Evolutionary conservation across 1,140 invertebrate species (phyloP), one percentile per base, ranked within the genome.

Genomic region (Amyelois transitella): DNA sequence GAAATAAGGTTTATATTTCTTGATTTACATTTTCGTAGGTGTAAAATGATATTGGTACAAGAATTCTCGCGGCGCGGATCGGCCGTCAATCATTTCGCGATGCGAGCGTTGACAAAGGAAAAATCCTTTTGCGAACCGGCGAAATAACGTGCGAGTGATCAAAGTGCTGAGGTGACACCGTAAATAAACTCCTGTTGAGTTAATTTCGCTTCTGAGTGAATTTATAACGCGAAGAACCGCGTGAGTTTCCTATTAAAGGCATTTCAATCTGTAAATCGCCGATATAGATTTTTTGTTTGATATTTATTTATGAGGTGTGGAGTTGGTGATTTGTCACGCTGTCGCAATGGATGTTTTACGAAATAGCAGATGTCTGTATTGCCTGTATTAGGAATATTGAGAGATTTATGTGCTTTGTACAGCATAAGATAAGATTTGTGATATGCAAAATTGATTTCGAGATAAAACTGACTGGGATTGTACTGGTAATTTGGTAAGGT

Each of bases 21-120:
- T 18, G 7, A 21, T 6, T 14, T 21, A 22, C 18, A 24, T 4
- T 25, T 5, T n/a, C n/a, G n/a, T 55, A 5, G 18, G 44, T 55
- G 53, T 48, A 20, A 50, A 24, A 43, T 47, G 8, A 25, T 5
- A 32, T 44, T 73, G 57, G 66, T 62, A 18, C 6, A 7, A 18
- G 43, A 75, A 66, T 68, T 82, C 75, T 76, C 65, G 74, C 77
- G 72, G 57, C 71, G 69, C 69, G 69, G 75, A 79, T 77, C 74
- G 72, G 50, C 67, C 72, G 81, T 85, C 81, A 85, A 83, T 85
- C 81, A 85, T 78, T 64, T 59, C 64, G 69, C 71, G 75, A 84
- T 78, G 61, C 61, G 70, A 69, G 58, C 58, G 55, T 71, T 83
- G 75, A 83, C 80, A 83, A 86, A 83, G 82, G 76, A 86, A 86